Base-by-base conservation (phyloP, 2,888 invertebrate genomes). In the Lepidonotus clava region DNA sequence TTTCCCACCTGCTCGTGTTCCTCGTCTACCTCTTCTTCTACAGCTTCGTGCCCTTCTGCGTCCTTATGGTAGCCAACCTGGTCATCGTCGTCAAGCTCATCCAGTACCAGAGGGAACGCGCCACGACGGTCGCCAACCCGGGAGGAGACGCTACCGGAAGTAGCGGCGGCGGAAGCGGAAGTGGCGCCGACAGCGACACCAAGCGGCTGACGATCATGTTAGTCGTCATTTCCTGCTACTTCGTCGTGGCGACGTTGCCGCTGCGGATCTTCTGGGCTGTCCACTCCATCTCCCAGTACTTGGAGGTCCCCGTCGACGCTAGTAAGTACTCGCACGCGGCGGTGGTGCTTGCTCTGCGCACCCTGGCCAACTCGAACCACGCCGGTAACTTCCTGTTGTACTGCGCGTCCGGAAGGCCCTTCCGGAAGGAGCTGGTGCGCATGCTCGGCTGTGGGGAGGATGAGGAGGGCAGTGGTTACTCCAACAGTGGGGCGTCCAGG, bases 1-100 rank as follows among this genome's bases (percentile, higher is more conserved):
- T 80, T 41, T 24, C 80, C 6, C 41, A 46, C 28, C 46, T 80
- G 18, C 41, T 80, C 14, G 80, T 80, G 0, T 80, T 80, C 46
- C 28, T 80, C 24, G 14, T 80, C 46, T 80, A 80, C 34, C 80
- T 80, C 28, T 80, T 80, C 80, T 80, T 80, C 46, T 80, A 80
- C 80, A 80, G 80, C 80, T 80, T 80, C 28, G 46, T 80, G 24
- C 80, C 80, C 1, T 80, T 80, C 51, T 80, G 80, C 46, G 28
- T 80, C 14, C 80, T 80, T 1, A 80, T 80, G 80, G 80, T 80
- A 0, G 24, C 80, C 28, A 80, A 80, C 24, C 1, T 80, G 24
- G 24, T 80, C 80, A 80, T 80, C 18, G 80, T 80, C 80, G 28
- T 80, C 46, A 80, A 80, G 21, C 80, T 80, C 41, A 18, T 80